Conservation (phyloP, 2,113 vertebrate species). For the Pangasianodon gigas region DNA sequence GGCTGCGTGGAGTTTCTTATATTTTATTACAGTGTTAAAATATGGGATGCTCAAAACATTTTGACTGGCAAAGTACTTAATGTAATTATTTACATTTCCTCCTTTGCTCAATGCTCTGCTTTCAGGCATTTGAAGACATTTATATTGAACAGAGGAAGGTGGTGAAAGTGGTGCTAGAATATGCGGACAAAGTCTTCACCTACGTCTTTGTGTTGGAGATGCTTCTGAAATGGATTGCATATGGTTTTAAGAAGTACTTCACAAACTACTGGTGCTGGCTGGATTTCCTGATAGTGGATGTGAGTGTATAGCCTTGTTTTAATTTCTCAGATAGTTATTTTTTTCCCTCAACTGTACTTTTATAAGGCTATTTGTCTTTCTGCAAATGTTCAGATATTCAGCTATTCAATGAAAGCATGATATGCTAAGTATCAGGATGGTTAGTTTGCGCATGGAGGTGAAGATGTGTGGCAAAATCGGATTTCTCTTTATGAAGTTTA, state of each 20-base stretch:
- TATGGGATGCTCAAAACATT: neutral
- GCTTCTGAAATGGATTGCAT: slow-evolving; percentile 97
- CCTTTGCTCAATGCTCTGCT: neutral
- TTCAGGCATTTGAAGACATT: slow-evolving; percentile 96
- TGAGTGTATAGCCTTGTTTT: slow-evolving; percentile 64
- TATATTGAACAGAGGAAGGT: slow-evolving; percentile 91
- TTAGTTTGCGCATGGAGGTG: neutral
- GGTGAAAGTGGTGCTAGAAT: slow-evolving; percentile 89
- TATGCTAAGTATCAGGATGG: neutral
- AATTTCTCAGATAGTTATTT: neutral
- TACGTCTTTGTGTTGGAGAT: slow-evolving; percentile 97
- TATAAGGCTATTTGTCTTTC: neutral
- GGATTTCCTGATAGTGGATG: slow-evolving; percentile 90
- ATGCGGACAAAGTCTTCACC: slow-evolving; percentile 93
- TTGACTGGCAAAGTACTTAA: neutral
- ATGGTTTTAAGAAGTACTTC: slow-evolving; percentile 97
- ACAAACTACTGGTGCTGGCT: slow-evolving; percentile 99
- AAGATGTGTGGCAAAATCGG: neutral
- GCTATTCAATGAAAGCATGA: neutral
- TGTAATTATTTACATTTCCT: neutral
- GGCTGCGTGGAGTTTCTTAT: neutral
- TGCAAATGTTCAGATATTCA: neutral
- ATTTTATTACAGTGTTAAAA: neutral
- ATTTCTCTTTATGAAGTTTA: neutral
- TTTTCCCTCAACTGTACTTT: neutral